phyloP scores from a whole-genome alignment of 2,797 vertebrate species.

The Acanthiza pusilla region DNA sequence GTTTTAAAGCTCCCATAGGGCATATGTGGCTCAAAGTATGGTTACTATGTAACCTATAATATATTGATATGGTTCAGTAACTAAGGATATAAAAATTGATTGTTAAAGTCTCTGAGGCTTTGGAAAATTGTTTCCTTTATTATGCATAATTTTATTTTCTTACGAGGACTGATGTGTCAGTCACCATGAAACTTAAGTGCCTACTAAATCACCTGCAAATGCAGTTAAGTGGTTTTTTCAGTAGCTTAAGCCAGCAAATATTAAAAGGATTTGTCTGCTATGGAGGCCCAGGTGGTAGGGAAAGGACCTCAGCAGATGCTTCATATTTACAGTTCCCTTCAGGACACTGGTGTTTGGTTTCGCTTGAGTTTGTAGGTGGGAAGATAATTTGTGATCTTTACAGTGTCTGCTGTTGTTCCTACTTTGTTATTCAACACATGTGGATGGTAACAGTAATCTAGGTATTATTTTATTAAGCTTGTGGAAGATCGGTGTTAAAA shows the following conservation, averaged over 20 bases:
- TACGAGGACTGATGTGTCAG: not conserved
- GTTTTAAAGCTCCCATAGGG: not conserved
- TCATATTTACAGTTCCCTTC: not conserved
- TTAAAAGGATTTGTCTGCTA: not conserved
- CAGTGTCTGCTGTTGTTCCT: not conserved
- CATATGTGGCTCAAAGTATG: not conserved
- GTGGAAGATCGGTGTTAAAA: not conserved
- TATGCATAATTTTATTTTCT: not conserved
- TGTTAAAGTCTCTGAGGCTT: not conserved
- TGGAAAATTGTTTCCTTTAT: conserved; percentile 6
- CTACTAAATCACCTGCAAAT: conserved; percentile 6
- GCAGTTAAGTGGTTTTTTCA: not conserved
- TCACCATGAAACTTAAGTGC: not conserved
- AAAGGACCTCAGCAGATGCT: not conserved
- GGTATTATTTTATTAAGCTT: not conserved
- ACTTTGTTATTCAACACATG: not conserved
- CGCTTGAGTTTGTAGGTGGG: not conserved
- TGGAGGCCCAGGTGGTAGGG: not conserved
- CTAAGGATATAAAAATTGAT: not conserved
- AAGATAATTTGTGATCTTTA: not conserved
- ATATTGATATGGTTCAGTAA: not conserved
- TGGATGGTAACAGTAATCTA: not conserved
- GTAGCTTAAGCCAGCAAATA: not conserved
- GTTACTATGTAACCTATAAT: not conserved
- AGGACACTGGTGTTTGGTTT: not conserved